These are phyloP conservation scores for Beroe forskalii DNA, from an alignment of 37 sponge, comb jelly and placozoan genomes.

Conservation along the genomic window DNA sequence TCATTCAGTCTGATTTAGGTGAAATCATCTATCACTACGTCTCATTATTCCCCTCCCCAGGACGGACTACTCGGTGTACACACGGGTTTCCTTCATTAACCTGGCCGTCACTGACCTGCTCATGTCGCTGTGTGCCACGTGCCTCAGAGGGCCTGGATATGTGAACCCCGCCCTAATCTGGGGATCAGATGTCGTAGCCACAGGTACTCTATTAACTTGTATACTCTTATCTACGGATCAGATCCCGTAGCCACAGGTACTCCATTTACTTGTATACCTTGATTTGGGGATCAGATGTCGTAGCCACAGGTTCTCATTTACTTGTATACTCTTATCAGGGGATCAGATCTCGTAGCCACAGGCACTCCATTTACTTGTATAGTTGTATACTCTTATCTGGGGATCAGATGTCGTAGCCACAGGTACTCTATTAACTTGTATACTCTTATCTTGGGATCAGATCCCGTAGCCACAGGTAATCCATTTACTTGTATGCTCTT, in stretches of 20 bases:
- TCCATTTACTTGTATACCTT: too few relatives aligned
- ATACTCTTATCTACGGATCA: too few relatives aligned
- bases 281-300: too few relatives aligned
- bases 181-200: background rate
- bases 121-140: background rate
- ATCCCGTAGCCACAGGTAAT: too few relatives aligned
- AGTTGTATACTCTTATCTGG: too few relatives aligned
- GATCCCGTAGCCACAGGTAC: too few relatives aligned
- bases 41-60: background rate
- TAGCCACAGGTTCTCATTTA: too few relatives aligned
- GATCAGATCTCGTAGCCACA: too few relatives aligned
- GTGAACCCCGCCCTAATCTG: constrained; percentile 11
- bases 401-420: background rate
- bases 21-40: background rate
- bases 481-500: too few relatives aligned
- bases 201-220: background rate
- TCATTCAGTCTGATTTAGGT: background rate
- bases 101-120: constrained; percentile 33
- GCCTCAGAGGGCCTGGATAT: constrained; percentile 20
- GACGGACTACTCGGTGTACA: constrained; percentile 3
- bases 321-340: too few relatives aligned
- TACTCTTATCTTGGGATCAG: too few relatives aligned
- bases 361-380: too few relatives aligned
- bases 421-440: background rate
- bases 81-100: constrained; percentile 40